Evolutionary conservation across 2,113 vertebrate genomes (phyloP), one percentile per base, ranked within the genome.

Genomic region (Notarius quadriscutis): DNA sequence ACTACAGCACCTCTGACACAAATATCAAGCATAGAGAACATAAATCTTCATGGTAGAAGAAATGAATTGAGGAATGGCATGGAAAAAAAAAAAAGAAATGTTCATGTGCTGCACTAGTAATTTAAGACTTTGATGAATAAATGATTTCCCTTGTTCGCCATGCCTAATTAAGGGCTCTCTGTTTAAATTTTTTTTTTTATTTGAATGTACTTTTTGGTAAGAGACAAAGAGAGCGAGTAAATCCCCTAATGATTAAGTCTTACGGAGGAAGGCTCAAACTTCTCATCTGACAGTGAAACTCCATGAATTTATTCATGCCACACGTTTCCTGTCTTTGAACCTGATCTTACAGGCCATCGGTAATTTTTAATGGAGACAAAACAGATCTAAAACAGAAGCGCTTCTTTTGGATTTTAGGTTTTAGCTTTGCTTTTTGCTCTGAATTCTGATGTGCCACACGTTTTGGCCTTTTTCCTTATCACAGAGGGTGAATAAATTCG

Each of bases 221-320:
- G 53, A n/a, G 22, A 58, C 22, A 27, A 12, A n/a, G 1, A 48
- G 67, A 27, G 25, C 17, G 57, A 86, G 81, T 34, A 81, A 51
- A 71, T 57, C 83, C 81, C 84, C 84, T 63, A 55, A 63, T 78
- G 77, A 84, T 83, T 88, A 55, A 55, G 51, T 55, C 4, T 82
- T n/a, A 18, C 62, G 17, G 53, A 58, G 34, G 34, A 82, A 67
- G 41, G 34, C 85, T 87, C 30, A 22, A 77, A 65, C 83, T 71
- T 78, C 84, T 69, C 85, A 72, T 78, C 25, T 79, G 84, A 78
- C 58, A 78, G 58, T 1, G n/a, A 81, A 80, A 72, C 63, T 57
- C 75, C 65, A 82, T 89, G 83, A 50, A 87, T 89, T 84, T 85
- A 89, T 89, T 87, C 81, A 84, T 89, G 69, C 72, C 51, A 77